Conservation (phyloP, 2,113 vertebrate species). For the Brachypteracias leptosomus region DNA sequence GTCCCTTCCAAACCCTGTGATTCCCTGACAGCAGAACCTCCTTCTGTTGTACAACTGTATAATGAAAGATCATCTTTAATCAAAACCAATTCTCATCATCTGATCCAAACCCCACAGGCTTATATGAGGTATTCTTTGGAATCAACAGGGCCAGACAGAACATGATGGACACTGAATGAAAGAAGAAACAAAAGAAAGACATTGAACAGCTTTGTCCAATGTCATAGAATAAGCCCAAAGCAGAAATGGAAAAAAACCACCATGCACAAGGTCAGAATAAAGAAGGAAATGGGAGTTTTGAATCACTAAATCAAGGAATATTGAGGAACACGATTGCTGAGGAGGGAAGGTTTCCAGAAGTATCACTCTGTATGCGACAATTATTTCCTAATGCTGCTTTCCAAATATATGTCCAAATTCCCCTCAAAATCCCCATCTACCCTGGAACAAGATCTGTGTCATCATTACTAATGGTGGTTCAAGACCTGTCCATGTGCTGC, state of each 20-base stretch:
- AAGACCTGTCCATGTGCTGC: fast-evolving
- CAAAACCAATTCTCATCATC: neutral
- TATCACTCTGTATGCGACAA: neutral
- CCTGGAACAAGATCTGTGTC: neutral
- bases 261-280: neutral
- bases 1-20: neutral
- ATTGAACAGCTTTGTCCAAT: neutral
- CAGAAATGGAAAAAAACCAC: neutral
- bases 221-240: neutral
- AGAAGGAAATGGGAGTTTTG: neutral
- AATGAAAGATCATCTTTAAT: neutral
- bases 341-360: neutral
- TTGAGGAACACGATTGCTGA: neutral
- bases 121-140: neutral
- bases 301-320: neutral
- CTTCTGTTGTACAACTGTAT: neutral
- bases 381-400: neutral
- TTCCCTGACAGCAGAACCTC: neutral
- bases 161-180: neutral
- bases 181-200: neutral
- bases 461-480: neutral
- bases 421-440: neutral
- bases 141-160: neutral
- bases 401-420: neutral
- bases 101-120: neutral